A percentile compares a stretch with the other conserved stretches of the same genome.
phyloP scores from a whole-genome alignment of 2,113 vertebrate genomes.

The Sinocyclocheilus grahami region DNA sequence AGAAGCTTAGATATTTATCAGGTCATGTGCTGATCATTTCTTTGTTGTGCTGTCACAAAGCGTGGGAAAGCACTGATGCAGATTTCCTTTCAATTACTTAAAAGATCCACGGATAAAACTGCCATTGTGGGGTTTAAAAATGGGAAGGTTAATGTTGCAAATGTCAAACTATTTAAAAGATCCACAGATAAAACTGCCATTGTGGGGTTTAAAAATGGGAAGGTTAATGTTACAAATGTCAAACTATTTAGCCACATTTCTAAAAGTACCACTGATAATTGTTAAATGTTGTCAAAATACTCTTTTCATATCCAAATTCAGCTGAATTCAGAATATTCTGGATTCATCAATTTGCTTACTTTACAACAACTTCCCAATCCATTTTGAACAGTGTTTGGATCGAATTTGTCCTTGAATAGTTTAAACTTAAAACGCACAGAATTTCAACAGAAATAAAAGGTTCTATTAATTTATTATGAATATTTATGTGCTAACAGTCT shows the following conservation, averaged over 20 bases:
- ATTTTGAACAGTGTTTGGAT: not conserved
- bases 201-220: not conserved
- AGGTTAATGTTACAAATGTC: not conserved
- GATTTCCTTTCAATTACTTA: not conserved
- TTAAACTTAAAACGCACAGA: not conserved
- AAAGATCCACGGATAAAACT: not conserved
- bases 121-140: not conserved
- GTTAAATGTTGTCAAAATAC: not conserved
- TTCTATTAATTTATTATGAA: not conserved
- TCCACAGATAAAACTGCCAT: not conserved
- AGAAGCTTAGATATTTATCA: conserved; percentile 38
- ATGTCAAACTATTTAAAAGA: not conserved
- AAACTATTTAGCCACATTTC: not conserved
- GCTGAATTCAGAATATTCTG: not conserved
- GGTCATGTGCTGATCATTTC: not conserved
- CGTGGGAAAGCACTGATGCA: not conserved
- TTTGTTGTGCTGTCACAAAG: not conserved
- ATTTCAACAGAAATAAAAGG: not conserved
- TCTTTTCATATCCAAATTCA: not conserved
- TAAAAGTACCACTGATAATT: not conserved
- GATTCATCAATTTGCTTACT: not conserved
- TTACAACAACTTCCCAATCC: not conserved
- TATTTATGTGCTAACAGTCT: not conserved
- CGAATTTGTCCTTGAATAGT: not conserved
- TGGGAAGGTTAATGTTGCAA: not conserved